Conservation (phyloP, 2,888 invertebrate genomes). For the Celastrina argiolus region DNA sequence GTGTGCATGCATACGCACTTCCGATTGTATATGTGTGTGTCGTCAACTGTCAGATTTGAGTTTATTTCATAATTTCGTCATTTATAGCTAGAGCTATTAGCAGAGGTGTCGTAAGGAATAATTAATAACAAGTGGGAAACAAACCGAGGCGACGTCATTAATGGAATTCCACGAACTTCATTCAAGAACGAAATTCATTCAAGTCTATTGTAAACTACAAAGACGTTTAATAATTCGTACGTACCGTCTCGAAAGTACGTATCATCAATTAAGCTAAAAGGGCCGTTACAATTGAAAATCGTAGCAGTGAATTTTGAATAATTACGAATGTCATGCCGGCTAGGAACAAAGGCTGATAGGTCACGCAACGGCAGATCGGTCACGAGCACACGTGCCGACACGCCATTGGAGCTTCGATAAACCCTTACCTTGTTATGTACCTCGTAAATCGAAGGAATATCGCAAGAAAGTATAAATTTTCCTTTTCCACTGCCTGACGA, state of each 20-base stretch:
- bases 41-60: too few relatives aligned
- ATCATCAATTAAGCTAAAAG: neutral
- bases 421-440: conserved; percentile 25
- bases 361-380: conserved; percentile 59
- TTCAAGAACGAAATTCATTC: neutral
- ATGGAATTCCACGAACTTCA: neutral
- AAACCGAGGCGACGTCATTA: neutral
- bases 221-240: neutral
- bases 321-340: conserved; percentile 62
- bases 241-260: neutral
- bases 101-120: too few relatives aligned
- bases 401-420: conserved; percentile 30
- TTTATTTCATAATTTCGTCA: too few relatives aligned
- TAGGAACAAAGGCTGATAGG: conserved; percentile 48
- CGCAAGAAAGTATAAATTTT: neutral
- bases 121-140: neutral
- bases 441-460: conserved; percentile 20
- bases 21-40: too few relatives aligned
- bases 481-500: neutral
- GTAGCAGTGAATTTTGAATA: conserved; percentile 35
- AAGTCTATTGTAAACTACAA: neutral
- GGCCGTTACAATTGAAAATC: neutral
- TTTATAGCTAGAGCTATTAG: too few relatives aligned
- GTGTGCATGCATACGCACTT: too few relatives aligned
- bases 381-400: conserved; percentile 44